Base-by-base conservation (phyloP, 2,888 invertebrate species). In the Smittia aterrima region DNA sequence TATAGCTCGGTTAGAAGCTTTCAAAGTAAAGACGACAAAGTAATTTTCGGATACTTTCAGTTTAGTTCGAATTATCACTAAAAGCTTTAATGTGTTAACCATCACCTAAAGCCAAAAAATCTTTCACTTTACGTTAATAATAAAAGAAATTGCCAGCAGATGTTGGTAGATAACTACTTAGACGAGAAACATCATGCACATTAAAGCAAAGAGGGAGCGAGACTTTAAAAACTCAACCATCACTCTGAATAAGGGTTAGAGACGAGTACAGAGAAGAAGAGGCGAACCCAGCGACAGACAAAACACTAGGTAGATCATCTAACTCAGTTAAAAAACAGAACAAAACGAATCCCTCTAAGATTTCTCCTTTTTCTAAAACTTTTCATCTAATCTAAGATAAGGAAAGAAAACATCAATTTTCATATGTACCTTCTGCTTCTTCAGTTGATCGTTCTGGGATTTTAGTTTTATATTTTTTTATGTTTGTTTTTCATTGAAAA, bases 341-440 rank as follows among this genome's bases (percentile, higher is more conserved):
- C 47, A 6, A 6, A 47, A 47, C 6, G 47, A 47, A 38, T 47
- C 16, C 47, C 25, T 64, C 27, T 27, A 64, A 25, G 18, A 64
- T 9, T 20, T 4, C 16, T 64, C 64, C 2, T 6, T 47, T n/a
- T 22, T 20, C 58, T 22, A 66, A 41, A 47, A 70, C 16, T 18
- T 47, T 47, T 41, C 11, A n/a, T 71, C 62, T 72, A 72, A 72
- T 32, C 62, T 70, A 53, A 47, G 41, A 16, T 47, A 67, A 22
- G 24, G 11, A 25, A 64, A n/a, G 20, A 71, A 71, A 25, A 71
- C 9, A n/a, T 54, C 53, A 70, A 70, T 53, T 47, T 58, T 58
- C 13, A 62, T 72, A 72, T 38, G 41, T 72, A 72, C 72, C 72
- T 74, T 74, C 41, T 66, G 74, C 62, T 74, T 74, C 32, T 74